Evolutionary conservation across 2,888 invertebrate genomes (phyloP), one percentile per base, ranked within the genome.

Genomic region (Auanema freiburgensis): DNA sequence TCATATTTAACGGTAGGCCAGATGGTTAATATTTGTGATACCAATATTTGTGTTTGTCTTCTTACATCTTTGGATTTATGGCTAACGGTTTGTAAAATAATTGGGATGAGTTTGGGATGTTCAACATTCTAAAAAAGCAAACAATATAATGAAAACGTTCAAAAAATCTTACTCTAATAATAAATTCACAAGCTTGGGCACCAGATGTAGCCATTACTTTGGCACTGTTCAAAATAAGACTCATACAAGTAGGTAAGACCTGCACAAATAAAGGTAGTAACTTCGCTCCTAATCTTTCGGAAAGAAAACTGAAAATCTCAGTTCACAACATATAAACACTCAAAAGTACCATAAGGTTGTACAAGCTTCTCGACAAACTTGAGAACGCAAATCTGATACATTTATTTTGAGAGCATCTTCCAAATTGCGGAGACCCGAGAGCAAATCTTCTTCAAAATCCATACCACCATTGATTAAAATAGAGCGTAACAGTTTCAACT

Each of bases 341-440:
- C 63, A 42, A 23, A 66, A 57, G 14, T 18, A 94, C 46, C 95
- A 93, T 78, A 96, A 90, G 0, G 95, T 93, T 66, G 96, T 91
- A 84, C 95, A 96, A 1, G 93, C 92, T 85, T 98, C 98, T 54
- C 97, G 88, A 0, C 95, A 95, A 66, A 96, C 92, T 86, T 92
- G 91, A 76, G 96, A 97, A 8, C 93, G 88, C 10, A 94, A 87
- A 85, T 94, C 93, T 86, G 91, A 91, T 72, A 92, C 89, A 65
- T 91, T 90, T 67, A 89, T 88, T 68, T 92, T 89, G 82, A 94
- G 90, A 25, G 92, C 89, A 78, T 90, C 88, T 58, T 92, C 92
- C 64, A 94, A 84, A 69, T 89, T 89, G 83, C 92, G 90, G 63
- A 96, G 51, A n/a, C 49, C 55, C n/a, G 54, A 23, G 0, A 65